Base-by-base conservation (phyloP, 1,140 invertebrate species). In the Drosophila albomicans region DNA sequence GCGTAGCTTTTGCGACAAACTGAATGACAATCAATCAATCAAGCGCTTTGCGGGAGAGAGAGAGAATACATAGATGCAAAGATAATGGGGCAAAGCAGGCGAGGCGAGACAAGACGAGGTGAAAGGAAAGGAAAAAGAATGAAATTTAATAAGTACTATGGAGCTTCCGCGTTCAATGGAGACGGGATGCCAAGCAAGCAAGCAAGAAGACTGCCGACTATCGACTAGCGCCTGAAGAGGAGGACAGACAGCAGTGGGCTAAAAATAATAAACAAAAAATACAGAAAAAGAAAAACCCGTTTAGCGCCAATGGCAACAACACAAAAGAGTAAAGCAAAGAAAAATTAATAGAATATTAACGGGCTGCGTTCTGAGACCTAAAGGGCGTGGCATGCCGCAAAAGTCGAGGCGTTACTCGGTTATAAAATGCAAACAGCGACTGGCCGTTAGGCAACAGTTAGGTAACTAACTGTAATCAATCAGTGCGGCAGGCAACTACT, bases 281-380 rank as follows among this genome's bases (percentile, higher is more conserved):
- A 25, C 20, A 25, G 35, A 38, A 38, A 11, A 32, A 32, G 65
- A 61, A 48, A 82, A 88, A 88, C 84, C 80, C 73, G 84, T 87
- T 87, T 80, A 43, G 49, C 65, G 79, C 69, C 62, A 81, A 56
- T 70, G 75, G 75, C 65, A 70, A 63, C 15, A 49, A 30, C 7
- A 13, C 49, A 20, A 41, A 64, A 43, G 25, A 51, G 15, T 20
- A 48, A 8, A 20, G 20, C 13, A 48, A 20, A 48, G 20, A 49
- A 25, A 76, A 38, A 78, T 73, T 80, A 87, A 87, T 87, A 87
- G 85, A 87, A 89, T 87, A 75, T 87, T 84, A 88, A 82, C 84
- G 82, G 70, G n/a, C 32, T 16, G 1, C 7, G 32, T 58, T 46
- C 46, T 57, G 3, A 1, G 15, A 43, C 61, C 46, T 13, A 45